These are phyloP conservation scores for Callospermophilus lateralis DNA, from an alignment of 2,113 vertebrate genomes.

Conservation along the genomic window DNA sequence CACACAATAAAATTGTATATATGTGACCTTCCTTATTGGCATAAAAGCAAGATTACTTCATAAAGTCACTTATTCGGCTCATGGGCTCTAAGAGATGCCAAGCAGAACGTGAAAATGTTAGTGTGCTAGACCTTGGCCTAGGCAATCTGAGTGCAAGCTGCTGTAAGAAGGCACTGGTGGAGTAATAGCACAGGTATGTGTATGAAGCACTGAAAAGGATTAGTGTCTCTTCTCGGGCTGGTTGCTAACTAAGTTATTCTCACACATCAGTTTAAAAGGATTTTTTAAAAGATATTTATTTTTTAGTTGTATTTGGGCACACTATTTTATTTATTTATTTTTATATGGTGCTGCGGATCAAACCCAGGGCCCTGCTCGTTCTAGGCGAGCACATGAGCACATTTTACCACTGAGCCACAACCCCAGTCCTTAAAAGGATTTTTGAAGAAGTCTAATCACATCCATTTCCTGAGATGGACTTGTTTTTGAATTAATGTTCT, in stretches of 20 bases:
- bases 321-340: no score
- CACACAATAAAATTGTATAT: background rate
- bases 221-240: background rate
- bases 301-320: no score
- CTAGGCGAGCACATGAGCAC: no score
- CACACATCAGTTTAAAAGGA: background rate
- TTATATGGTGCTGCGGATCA: background rate
- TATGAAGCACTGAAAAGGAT: background rate
- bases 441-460: background rate
- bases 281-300: background rate
- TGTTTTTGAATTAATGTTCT: background rate
- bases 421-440: background rate
- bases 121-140: background rate
- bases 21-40: background rate
- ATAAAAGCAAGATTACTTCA: background rate
- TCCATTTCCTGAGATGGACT: background rate
- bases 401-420: no score
- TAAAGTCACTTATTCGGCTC: background rate
- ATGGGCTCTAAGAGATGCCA: background rate
- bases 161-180: background rate
- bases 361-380: no score
- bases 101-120: background rate
- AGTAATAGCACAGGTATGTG: background rate
- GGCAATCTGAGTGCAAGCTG: background rate
- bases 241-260: background rate